Base-by-base conservation (phyloP, 1,140 invertebrate genomes). In the Polyergus mexicanus region DNA sequence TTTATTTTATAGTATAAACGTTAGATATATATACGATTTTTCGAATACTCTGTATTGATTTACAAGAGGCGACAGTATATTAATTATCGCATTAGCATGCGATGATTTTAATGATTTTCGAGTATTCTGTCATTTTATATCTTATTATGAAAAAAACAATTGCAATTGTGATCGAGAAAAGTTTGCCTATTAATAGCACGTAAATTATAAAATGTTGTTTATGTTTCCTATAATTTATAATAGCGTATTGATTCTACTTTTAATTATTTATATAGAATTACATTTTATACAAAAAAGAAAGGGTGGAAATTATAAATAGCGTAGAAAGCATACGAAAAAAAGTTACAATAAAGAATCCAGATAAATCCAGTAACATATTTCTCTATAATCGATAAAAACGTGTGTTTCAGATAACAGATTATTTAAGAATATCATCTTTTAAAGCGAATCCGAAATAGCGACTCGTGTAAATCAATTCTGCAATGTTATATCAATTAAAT, bases 91-190 rank as follows among this genome's bases (percentile, higher is more conserved):
- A n/a, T 1, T 47, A 28, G 65, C 51, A 65, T 51, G 47, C 32
- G 76, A 88, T 74, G 86, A 87, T 63, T 86, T 63, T 47, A 63
- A 19, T 22, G 62, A 44, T 60, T 75, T 75, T 66, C 38, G 25
- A 47, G 7, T 25, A 74, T 62, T 68, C 58, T 68, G 71, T 86
- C 86, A 89, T 89, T 86, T 77, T 32, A 89, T 89, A 89, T 78
- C 65, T 84, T 84, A 62, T 62, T 63, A 35, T 38, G 56, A 44
- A 16, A 4, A 47, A 44, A 58, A 84, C 63, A 77, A 51, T 84
- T 84, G 16, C 41, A 51, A 28, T 22, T 41, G 0, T 63, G 16
- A n/a, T 62, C 25, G 35, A 44, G 62, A 16, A n/a, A 83, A 56
- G 38, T 69, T 47, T 69, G 10, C 16, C n/a, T 16, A 80, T 54